Conservation (phyloP, 2,113 vertebrate species). For the Pituophis catenifer region DNA sequence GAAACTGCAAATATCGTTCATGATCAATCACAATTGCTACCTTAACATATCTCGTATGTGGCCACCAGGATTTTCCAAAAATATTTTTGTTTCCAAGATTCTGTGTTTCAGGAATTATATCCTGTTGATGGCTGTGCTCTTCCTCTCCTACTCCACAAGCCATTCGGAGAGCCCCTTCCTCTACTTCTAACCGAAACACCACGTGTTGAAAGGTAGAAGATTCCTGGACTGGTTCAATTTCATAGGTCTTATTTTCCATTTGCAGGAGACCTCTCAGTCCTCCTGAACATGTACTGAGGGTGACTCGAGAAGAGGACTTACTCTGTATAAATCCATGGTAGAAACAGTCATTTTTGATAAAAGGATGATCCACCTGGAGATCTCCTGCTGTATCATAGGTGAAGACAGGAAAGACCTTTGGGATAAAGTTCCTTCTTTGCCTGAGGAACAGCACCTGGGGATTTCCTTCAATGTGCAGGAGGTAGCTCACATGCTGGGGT, state of each 20-base stretch:
- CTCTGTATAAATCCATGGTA: slow-evolving; percentile 40
- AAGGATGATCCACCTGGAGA: slow-evolving; percentile 41
- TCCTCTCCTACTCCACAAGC: background rate
- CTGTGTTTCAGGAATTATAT: background rate
- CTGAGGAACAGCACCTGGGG: too few relatives aligned
- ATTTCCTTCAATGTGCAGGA: too few relatives aligned
- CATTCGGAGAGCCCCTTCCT: background rate
- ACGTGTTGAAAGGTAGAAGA: slow-evolving; percentile 53
- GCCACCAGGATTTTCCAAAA: background rate
- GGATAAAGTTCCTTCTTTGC: too few relatives aligned
- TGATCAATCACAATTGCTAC: background rate
- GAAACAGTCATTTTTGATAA: slow-evolving; percentile 10
- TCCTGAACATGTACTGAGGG: slow-evolving; percentile 48
- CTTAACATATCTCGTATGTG: background rate
- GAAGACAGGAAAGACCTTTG: too few relatives aligned
- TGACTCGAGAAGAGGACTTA: slow-evolving; percentile 25
- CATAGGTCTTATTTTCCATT: slow-evolving; percentile 37
- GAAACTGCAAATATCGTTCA: slow-evolving; percentile 18
- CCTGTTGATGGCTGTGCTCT: background rate
- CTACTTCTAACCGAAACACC: slow-evolving; percentile 30
- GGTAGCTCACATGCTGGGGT: too few relatives aligned
- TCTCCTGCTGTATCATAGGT: slow-evolving; percentile 33
- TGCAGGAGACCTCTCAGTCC: slow-evolving; percentile 49
- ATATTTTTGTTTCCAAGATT: background rate
- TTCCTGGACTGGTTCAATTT: slow-evolving; percentile 45